phyloP scores from a whole-genome alignment of 35 echinoderm and acorn worm genomes.

The Stichopus chloronotus region DNA sequence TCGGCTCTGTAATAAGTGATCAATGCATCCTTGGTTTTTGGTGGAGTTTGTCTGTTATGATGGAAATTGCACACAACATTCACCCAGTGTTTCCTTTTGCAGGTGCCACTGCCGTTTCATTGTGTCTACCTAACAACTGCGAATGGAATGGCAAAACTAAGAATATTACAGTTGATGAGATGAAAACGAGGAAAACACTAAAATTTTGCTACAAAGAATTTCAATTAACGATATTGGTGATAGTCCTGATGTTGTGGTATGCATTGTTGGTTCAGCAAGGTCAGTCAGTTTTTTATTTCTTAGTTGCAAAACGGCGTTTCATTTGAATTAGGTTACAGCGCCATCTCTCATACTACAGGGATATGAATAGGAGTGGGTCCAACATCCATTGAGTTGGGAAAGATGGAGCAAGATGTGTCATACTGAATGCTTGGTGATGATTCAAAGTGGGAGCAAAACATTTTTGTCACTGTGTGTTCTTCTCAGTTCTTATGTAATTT shows the following conservation, averaged over 20 bases:
- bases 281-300: constrained; percentile 14
- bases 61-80: too few relatives aligned
- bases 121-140: constrained; percentile 6
- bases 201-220: not conserved
- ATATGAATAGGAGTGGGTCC: not conserved
- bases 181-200: not conserved
- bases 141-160: not conserved
- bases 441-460: not conserved
- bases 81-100: not conserved
- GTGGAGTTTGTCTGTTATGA: too few relatives aligned
- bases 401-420: not conserved
- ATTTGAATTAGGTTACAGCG: not conserved
- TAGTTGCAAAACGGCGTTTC: not conserved
- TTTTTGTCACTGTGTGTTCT: constrained; percentile 19
- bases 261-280: constrained; percentile 26
- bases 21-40: too few relatives aligned
- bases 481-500: constrained; percentile 12
- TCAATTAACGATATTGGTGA: not conserved
- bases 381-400: not conserved
- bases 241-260: not conserved
- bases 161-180: not conserved
- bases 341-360: constrained; percentile 8
- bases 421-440: not conserved
- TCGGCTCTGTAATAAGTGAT: too few relatives aligned
- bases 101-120: not conserved